Base-by-base conservation (phyloP, 2,888 invertebrate genomes). In the Zygothrica quintamaculata region DNA sequence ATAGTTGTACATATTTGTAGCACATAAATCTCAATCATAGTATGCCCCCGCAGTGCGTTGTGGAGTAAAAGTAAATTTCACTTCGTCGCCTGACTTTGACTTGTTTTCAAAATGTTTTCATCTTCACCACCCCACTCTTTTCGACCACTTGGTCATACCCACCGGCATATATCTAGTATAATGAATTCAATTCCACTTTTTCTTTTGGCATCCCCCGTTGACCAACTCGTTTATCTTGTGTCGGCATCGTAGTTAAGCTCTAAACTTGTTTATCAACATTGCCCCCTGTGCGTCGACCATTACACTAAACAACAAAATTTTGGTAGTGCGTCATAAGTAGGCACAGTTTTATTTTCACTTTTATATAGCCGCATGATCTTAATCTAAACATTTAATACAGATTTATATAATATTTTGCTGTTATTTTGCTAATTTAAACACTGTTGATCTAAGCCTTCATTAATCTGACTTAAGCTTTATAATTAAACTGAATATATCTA, bases 231-330 rank as follows among this genome's bases (percentile, higher is more conserved):
- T 64, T 64, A 56, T 74, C 69, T 69, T 71, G 56, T 66, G 36
- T 33, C 22, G 37, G 47, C 31, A 15, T 60, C 43, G 44, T 34
- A 33, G 36, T 37, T 56, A 42, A 40, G 39, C 65, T 65, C 53
- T 39, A 69, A 78, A 80, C 84, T 71, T 72, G 84, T 80, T 77
- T 70, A 50, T 53, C 64, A 73, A 62, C 67, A 62, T 43, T 48
- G 68, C 26, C 44, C 47, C 47, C 43, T 15, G 8, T 36, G 39
- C 39, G 7, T 3, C 12, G 36, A 36, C 12, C 12, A 5, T 13
- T 9, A 34, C 29, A 34, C 34, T 34, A 12, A 8, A 3, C 12
- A 12, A 12, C 34, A 34, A 12, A 12, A 1, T 34, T 34, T 13
- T 12, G 13, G 11, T 34, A 7, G n/a, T 12, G 34, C 7, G 26